Evolutionary conservation across 1,140 invertebrate species (phyloP), one percentile per base, ranked within the genome.

Genomic region (Sitophilus oryzae): DNA sequence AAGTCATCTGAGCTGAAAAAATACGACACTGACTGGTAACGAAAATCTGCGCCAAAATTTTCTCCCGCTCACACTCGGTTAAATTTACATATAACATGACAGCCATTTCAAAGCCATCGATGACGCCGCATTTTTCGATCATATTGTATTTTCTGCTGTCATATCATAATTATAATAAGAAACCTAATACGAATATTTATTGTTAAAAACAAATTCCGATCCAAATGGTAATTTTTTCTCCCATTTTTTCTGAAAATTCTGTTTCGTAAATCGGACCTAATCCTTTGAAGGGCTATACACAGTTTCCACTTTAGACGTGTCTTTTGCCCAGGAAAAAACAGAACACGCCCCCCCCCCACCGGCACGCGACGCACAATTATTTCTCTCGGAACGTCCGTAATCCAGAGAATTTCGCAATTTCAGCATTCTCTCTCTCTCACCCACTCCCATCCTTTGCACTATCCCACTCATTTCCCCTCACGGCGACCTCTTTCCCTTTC

Each of bases 351-450:
- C n/a, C n/a, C n/a, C n/a, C n/a, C n/a, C n/a, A n/a, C n/a, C 38
- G 14, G 14, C 38, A 15, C 19, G 38, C 38, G 14, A 40, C 38
- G 38, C 38, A 20, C 38, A 15, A 40, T 40, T 40, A 40, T 15
- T 14, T 40, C 19, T 14, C 5, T 6, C n/a, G 38, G 38, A 15
- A 20, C 19, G n/a, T 14, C 38, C 38, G 38, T 40, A 40, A 40
- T 40, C 5, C 38, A 8, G 38, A 14, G 38, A 40, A 40, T 40
- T 40, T 40, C 38, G 38, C 19, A 40, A 40, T 40, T 40, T 40
- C 14, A 40, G 18, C 8, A 6, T 20, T 40, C 38, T 40, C 25
- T 30, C 25, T 11, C 5, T 30, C 11, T 30, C 25, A 30, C 11
- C 25, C 25, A 30, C 25, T 30, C 25, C 11, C 25, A 5, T 30